phyloP scores from a whole-genome alignment of 2,888 invertebrate species.

The Sarcophaga variegata region DNA sequence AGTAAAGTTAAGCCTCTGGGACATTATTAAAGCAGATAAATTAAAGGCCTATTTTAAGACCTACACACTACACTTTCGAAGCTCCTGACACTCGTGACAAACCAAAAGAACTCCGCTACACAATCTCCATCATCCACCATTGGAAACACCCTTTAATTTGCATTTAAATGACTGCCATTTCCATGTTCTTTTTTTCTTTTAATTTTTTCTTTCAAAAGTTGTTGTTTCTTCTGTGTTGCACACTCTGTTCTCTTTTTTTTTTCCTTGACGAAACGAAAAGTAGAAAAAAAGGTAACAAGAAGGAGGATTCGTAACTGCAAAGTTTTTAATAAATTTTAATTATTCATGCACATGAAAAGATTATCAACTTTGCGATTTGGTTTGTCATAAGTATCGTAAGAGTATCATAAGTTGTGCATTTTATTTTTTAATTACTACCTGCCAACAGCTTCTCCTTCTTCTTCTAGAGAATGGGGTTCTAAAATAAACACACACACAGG shows the following conservation, averaged over 20 bases:
- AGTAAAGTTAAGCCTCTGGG: no score
- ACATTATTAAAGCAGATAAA: no score
- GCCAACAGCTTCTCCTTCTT: conserved; percentile 18
- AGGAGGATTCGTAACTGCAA: background rate
- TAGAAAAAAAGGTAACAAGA: conserved; percentile 15
- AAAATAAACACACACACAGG: conserved; percentile 18
- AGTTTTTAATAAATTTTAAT: conserved; percentile 78
- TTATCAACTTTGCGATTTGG: conserved; percentile 70
- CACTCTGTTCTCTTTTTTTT: conserved; percentile 7
- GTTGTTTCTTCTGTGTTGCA: conserved; percentile 61
- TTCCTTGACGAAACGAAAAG: background rate
- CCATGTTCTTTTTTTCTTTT: conserved; percentile 6
- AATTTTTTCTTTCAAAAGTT: conserved; percentile 63
- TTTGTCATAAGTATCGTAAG: conserved; percentile 69
- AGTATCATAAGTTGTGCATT: conserved; percentile 70
- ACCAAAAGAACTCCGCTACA: background rate
- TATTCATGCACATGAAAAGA: conserved; percentile 82
- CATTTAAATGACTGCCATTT: conserved; percentile 51
- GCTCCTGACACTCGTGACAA: background rate
- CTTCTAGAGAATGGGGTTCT: conserved; percentile 19
- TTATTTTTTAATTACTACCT: conserved; percentile 69
- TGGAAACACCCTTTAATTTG: conserved; percentile 40
- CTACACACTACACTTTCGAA: no score
- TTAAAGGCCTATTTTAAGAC: no score
- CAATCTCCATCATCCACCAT: background rate